phyloP scores from a whole-genome alignment of 2,888 invertebrate genomes.

The Anaspis maculata region DNA sequence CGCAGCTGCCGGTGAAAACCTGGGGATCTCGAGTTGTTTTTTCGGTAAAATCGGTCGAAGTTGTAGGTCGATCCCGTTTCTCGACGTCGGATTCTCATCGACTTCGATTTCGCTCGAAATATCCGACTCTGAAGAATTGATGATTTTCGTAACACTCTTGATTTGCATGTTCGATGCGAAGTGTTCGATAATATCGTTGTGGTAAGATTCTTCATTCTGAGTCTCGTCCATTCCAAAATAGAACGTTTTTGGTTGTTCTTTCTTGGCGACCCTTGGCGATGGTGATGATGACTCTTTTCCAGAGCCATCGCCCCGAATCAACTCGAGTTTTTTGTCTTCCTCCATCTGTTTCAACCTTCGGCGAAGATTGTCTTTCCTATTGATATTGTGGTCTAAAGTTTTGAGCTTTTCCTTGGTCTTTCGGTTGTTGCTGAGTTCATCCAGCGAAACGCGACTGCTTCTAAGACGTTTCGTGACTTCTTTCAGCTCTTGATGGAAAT shows the following conservation, averaged over 20 bases:
- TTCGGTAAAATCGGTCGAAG: constrained; percentile 73
- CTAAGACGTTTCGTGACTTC: constrained; percentile 38
- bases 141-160: constrained; percentile 18
- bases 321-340: constrained; percentile 41
- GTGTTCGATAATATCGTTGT: constrained; percentile 18
- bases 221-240: constrained; percentile 72
- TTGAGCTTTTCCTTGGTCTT: constrained; percentile 45
- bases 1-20: constrained; percentile 76
- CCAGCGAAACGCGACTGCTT: constrained; percentile 10
- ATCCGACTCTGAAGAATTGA: constrained; percentile 48
- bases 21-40: constrained; percentile 65
- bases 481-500: constrained; percentile 48
- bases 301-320: constrained; percentile 45
- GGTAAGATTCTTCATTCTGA: constrained; percentile 12
- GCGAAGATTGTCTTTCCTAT: constrained; percentile 45
- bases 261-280: constrained; percentile 40
- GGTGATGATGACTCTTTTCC: constrained; percentile 58
- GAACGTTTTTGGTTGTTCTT: constrained; percentile 50
- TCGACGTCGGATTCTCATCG: constrained; percentile 32
- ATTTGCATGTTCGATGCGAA: constrained; percentile 21
- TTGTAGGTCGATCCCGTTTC: constrained; percentile 59
- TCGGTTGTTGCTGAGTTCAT: constrained; percentile 37
- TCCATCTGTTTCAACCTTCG: constrained; percentile 45
- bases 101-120: constrained; percentile 48
- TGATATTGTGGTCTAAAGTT: constrained; percentile 35